Conservation (phyloP, 2,888 invertebrate species). For the Dryococelus australis region DNA sequence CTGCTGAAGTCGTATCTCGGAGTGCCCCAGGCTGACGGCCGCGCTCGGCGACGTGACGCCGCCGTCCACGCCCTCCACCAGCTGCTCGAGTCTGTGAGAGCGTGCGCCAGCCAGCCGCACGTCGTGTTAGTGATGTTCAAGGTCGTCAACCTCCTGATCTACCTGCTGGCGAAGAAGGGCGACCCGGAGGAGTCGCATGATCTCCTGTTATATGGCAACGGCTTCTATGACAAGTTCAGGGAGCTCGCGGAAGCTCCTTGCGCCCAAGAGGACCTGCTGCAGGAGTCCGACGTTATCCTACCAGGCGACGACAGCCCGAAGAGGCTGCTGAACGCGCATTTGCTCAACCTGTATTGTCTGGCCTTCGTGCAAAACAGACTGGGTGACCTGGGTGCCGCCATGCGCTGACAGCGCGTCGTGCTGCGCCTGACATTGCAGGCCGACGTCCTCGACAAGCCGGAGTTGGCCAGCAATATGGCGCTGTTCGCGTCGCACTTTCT, state of each 20-base stretch:
- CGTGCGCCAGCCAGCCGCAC: background rate
- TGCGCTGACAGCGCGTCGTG: constrained; percentile 65
- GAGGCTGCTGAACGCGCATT: constrained; percentile 66
- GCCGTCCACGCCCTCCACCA: background rate
- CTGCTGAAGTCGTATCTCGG: background rate
- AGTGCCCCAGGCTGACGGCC: background rate
- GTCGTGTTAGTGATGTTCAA: background rate
- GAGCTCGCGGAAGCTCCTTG: background rate
- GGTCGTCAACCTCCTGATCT: background rate
- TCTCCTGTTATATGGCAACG: background rate
- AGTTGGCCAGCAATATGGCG: constrained; percentile 65
- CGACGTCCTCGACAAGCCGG: constrained; percentile 65
- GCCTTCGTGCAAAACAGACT: constrained; percentile 67
- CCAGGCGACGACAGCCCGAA: constrained; percentile 13
- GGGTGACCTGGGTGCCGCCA: constrained; percentile 63
- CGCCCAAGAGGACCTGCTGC: constrained; percentile 22
- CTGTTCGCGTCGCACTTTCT: constrained; percentile 64
- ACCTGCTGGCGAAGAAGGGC: constrained; percentile 22
- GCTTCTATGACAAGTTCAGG: background rate
- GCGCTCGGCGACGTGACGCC: background rate
- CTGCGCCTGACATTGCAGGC: constrained; percentile 65
- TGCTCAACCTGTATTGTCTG: constrained; percentile 70
- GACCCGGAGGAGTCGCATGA: background rate
- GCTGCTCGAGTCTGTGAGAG: background rate
- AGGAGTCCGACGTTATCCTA: background rate